Conservation (phyloP, 2,888 invertebrate species). For the Archips xylosteana region DNA sequence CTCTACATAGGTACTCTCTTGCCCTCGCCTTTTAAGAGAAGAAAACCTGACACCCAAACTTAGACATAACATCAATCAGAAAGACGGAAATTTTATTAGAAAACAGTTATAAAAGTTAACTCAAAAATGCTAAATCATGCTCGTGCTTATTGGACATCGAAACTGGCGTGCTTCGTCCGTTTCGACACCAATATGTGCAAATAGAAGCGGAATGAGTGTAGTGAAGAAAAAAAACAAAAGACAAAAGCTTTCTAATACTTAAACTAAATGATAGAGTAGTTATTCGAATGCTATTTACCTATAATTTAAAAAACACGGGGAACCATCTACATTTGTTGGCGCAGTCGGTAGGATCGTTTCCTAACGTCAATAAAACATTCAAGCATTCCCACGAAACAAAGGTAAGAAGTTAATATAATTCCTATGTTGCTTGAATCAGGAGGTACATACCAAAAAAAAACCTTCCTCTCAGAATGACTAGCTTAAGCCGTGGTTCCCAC, state of each 20-base stretch:
- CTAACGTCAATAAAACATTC: neutral
- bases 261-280: conserved; percentile 45
- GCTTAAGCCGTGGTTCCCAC: no score
- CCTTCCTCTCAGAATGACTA: no score
- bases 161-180: conserved; percentile 8
- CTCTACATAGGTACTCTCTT: no score
- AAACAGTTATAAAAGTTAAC: conserved; percentile 24
- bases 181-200: conserved; percentile 32
- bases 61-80: neutral
- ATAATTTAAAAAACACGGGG: neutral
- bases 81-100: neutral
- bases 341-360: conserved; percentile 2
- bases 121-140: conserved; percentile 36
- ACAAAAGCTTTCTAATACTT: conserved; percentile 68
- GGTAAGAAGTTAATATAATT: no score
- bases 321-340: neutral
- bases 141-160: conserved; percentile 27
- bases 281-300: neutral
- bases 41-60: no score
- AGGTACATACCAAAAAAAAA: no score
- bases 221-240: conserved; percentile 58
- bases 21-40: no score
- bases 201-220: conserved; percentile 46
- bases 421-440: no score
- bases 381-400: no score